phyloP scores from a whole-genome alignment of 1,140 invertebrate species.

The Orius insidiosus region DNA sequence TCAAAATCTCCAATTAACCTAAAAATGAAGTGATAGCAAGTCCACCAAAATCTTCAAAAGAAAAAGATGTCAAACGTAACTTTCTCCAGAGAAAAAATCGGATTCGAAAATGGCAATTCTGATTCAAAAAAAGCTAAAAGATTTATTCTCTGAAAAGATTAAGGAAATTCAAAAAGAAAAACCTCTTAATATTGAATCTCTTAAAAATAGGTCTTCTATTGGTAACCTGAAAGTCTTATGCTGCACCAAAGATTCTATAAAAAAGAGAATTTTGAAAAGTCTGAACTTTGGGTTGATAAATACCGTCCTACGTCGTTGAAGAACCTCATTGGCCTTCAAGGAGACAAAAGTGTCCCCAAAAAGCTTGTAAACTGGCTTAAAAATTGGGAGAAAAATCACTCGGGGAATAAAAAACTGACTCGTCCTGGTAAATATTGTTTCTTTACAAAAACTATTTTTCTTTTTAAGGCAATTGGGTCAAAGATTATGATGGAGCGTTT shows the following conservation, averaged over 20 bases:
- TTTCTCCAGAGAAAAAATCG: slow-evolving; percentile 5
- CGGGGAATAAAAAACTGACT: slow-evolving; percentile 38
- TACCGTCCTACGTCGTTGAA: slow-evolving; percentile 79
- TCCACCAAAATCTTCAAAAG: background rate
- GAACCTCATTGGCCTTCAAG: slow-evolving; percentile 84
- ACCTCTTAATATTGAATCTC: background rate
- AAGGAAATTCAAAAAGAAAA: background rate
- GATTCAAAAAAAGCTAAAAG: no score
- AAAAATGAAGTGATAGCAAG: slow-evolving; percentile 16
- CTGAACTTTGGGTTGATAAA: slow-evolving; percentile 77
- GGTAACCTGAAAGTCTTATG: background rate
- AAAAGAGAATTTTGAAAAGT: background rate
- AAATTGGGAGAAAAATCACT: slow-evolving; percentile 76
- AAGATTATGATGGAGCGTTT: slow-evolving; percentile 65
- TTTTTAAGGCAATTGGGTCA: slow-evolving; percentile 43
- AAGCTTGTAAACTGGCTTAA: slow-evolving; percentile 79
- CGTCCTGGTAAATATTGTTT: slow-evolving; percentile 35
- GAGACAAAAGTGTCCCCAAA: slow-evolving; percentile 76
- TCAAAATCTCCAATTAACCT: slow-evolving; percentile 14
- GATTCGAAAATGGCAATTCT: no score
- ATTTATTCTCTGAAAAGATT: background rate
- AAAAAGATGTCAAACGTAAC: slow-evolving; percentile 4
- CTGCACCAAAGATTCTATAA: background rate
- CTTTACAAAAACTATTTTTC: no score
- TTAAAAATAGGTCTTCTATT: background rate